Base-by-base conservation (phyloP, 2,888 invertebrate genomes). In the Meandrusa payeni region DNA sequence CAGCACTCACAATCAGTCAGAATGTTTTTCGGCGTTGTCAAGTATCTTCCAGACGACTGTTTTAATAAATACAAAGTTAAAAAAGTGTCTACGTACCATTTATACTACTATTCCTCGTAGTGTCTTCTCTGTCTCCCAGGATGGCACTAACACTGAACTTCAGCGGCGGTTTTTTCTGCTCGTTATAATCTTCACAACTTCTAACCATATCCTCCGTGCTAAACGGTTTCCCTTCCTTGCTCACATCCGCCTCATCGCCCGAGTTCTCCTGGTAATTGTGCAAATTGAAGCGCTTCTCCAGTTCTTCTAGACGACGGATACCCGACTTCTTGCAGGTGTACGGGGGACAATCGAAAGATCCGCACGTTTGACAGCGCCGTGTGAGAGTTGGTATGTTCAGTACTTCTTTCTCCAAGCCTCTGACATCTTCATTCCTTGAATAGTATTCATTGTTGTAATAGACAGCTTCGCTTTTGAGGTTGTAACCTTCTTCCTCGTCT, bases 81-180 rank as follows among this genome's bases (percentile, higher is more conserved):
- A n/a, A n/a, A n/a, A n/a, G n/a, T n/a, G n/a, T 12, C 6, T 39
- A 27, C 86, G 77, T 42, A 88, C 88, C 88, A 45, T 63, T 78
- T 3, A 78, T 64, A 46, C 66, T 72, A 45, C 47, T 76, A 46
- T 63, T 77, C 50, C 68, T 80, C 5, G 66, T 62, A 0, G 59
- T 51, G 42, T 57, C 55, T 34, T 79, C 78, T 17, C 89, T 76
- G 56, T 92, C 91, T 1, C 95, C 95, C 61, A 97, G 88, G 59
- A 97, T 97, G 29, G 96, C 96, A 89, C 94, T 96, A 51, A 97
- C 96, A 91, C 96, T 96, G 81, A 97, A 97, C 80, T 96, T 96
- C 61, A 96, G 89, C 67, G 95, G 90, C 10, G 96, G 96, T 64
- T 95, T 95, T 48, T 82, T 85, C 61, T 82, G 89, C 47, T 80